A percentile compares a stretch with the other conserved stretches of the same genome.
Conservation (phyloP, 2,888 invertebrate genomes). For the Beris morrisii region DNA sequence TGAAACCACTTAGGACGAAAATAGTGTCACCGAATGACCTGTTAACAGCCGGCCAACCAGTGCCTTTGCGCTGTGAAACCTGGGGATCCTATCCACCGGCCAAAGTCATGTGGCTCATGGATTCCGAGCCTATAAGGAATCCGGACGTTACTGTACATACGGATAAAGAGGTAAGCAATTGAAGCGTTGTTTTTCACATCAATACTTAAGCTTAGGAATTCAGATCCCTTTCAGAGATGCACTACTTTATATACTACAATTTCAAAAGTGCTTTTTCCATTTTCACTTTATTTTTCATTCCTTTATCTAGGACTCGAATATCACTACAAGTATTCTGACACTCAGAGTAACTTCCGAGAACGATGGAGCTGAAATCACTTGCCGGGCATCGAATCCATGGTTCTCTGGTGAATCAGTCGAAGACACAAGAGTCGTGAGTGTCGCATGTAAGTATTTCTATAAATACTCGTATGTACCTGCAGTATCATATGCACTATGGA, state of each 20-base stretch:
- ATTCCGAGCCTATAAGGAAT: slow-evolving; percentile 67
- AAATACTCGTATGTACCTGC: neutral
- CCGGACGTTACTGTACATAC: slow-evolving; percentile 64
- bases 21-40: slow-evolving; percentile 71
- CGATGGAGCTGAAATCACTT: slow-evolving; percentile 79
- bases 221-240: too few relatives aligned
- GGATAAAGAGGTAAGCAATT: slow-evolving; percentile 51
- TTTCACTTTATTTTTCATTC: neutral
- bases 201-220: too few relatives aligned
- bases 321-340: slow-evolving; percentile 74
- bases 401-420: slow-evolving; percentile 80
- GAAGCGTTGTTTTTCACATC: too few relatives aligned
- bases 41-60: slow-evolving; percentile 72
- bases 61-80: slow-evolving; percentile 76
- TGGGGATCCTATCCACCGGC: slow-evolving; percentile 83
- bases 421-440: slow-evolving; percentile 74
- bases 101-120: slow-evolving; percentile 78
- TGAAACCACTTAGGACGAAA: slow-evolving; percentile 77
- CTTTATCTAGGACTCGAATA: slow-evolving; percentile 56
- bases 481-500: neutral
- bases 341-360: slow-evolving; percentile 76
- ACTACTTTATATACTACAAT: neutral
- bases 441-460: slow-evolving; percentile 73
- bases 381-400: slow-evolving; percentile 84
- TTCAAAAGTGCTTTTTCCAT: neutral